Conservation (phyloP, 2,797 vertebrate species). For the Danio choprae region DNA sequence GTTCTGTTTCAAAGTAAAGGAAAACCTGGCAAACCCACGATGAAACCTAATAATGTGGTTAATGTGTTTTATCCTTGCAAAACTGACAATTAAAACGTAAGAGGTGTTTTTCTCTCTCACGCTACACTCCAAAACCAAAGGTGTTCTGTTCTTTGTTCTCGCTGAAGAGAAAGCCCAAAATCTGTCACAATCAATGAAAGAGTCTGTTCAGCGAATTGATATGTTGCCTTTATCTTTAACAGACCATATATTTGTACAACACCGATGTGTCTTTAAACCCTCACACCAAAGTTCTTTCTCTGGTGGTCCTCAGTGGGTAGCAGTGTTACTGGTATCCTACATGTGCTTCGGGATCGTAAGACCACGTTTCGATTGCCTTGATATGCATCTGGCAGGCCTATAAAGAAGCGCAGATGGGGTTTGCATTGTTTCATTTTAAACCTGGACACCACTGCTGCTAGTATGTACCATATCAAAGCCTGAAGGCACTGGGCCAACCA, state of each 20-base stretch:
- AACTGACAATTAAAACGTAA: conserved; percentile 8
- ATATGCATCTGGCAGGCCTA: conserved; percentile 63
- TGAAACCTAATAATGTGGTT: conserved; percentile 21
- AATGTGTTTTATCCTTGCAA: conserved; percentile 40
- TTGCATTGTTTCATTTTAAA: conserved; percentile 50
- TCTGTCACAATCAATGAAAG: conserved; percentile 51
- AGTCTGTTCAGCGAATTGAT: conserved; percentile 38
- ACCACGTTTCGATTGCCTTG: conserved; percentile 57
- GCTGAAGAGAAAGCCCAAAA: conserved; percentile 52
- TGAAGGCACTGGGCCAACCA: conserved; percentile 16
- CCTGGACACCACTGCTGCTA: conserved; percentile 29
- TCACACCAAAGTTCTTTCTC: conserved; percentile 24
- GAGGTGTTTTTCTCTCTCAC: conserved; percentile 18
- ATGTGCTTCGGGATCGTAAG: conserved; percentile 48
- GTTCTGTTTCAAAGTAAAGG: neutral
- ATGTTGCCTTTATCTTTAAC: conserved; percentile 42
- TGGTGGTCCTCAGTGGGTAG: conserved; percentile 55
- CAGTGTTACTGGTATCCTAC: conserved; percentile 42
- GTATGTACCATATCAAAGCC: conserved; percentile 26
- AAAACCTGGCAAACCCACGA: neutral
- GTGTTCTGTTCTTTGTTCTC: conserved; percentile 37
- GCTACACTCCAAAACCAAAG: conserved; percentile 13
- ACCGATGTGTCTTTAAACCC: conserved; percentile 6
- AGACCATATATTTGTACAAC: conserved; percentile 41
- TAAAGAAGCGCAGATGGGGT: conserved; percentile 56